Conservation (phyloP, 2,888 invertebrate genomes). For the Atethmia centrago region DNA sequence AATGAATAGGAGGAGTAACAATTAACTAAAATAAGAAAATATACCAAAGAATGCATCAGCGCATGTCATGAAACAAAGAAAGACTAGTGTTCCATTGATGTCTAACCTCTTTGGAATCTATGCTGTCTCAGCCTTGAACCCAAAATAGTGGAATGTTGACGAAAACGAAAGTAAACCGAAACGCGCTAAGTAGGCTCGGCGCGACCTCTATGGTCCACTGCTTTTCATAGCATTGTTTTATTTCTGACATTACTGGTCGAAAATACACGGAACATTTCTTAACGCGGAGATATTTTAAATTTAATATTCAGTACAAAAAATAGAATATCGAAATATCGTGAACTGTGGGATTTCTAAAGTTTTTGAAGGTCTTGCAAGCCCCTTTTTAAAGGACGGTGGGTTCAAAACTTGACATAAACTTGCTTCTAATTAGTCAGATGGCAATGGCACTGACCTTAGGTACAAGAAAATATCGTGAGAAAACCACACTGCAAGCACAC, state of each 20-base stretch:
- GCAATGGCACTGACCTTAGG: neutral
- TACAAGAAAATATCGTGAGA: conserved; percentile 14
- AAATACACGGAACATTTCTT: conserved; percentile 16
- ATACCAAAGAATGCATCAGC: neutral
- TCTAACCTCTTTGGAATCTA: conserved; percentile 57
- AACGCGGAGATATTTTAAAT: neutral
- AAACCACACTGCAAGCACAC: neutral
- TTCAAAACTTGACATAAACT: neutral
- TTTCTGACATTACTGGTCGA: conserved; percentile 36
- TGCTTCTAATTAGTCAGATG: neutral
- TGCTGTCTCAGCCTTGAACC: conserved; percentile 80
- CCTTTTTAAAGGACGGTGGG: neutral
- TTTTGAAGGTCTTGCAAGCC: neutral
- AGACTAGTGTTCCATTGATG: conserved; percentile 28
- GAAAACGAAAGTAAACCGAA: conserved; percentile 80
- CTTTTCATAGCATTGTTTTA: conserved; percentile 46
- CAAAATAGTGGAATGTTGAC: conserved; percentile 78
- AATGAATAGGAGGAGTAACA: neutral
- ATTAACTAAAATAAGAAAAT: neutral
- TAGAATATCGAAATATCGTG: neutral
- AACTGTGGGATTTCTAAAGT: neutral
- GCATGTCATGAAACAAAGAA: conserved; percentile 30
- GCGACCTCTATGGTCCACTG: conserved; percentile 61
- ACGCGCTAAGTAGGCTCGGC: conserved; percentile 54
- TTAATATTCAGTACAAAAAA: neutral